These are phyloP conservation scores for Drusus annulatus DNA, from an alignment of 1,140 invertebrate genomes.

Conservation along the genomic window DNA sequence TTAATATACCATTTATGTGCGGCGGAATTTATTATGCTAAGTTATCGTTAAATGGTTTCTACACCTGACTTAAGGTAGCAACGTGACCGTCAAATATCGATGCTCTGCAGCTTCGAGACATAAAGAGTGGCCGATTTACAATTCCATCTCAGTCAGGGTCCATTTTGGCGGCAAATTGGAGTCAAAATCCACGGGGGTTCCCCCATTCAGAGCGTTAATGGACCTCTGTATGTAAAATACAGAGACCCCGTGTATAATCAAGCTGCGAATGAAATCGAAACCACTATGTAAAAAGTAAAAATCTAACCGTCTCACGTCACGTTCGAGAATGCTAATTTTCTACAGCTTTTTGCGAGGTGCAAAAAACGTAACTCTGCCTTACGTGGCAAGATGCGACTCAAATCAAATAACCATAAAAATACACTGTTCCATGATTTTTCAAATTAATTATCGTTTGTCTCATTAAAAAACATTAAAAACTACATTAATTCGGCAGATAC, in stretches of 20 bases:
- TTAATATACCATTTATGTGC: not conserved
- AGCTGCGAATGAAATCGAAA: conserved; percentile 1
- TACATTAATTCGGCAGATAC: too few species aligned
- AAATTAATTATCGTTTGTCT: too few species aligned
- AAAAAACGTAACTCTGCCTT: not conserved
- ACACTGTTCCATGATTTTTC: not conserved
- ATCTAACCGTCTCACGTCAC: not conserved
- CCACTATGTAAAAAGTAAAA: not conserved
- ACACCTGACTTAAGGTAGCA: conserved; percentile 22
- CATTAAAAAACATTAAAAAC: too few species aligned
- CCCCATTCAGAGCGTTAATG: conserved; percentile 36
- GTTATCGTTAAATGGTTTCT: conserved; percentile 4
- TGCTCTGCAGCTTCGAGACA: conserved; percentile 10
- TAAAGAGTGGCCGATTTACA: conserved; percentile 33
- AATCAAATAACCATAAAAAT: conserved; percentile 13
- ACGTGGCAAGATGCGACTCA: not conserved
- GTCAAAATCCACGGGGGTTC: conserved; percentile 22
- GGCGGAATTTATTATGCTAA: conserved; percentile 1
- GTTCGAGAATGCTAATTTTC: not conserved
- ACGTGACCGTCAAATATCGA: conserved; percentile 21
- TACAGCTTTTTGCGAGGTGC: not conserved
- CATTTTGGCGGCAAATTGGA: conserved; percentile 42
- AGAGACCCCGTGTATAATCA: not conserved
- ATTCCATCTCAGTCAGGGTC: conserved; percentile 34
- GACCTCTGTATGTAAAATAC: conserved; percentile 33